A percentile compares a stretch with the other conserved stretches of the same genome.
phyloP scores from a whole-genome alignment of 2,797 vertebrate species.

The Sebastes hubbsi region DNA sequence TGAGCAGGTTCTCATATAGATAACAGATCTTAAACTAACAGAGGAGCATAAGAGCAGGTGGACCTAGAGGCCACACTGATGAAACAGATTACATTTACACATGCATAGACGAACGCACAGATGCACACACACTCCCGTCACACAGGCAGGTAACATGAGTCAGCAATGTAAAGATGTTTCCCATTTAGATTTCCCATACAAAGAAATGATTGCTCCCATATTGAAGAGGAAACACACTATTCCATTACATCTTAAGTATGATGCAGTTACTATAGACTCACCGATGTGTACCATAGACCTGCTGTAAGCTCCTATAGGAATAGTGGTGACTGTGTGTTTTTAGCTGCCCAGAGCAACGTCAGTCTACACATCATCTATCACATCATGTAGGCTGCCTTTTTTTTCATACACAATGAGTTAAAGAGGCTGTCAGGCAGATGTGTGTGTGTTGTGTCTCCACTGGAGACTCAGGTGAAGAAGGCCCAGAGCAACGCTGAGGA shows the following conservation, averaged over 20 bases:
- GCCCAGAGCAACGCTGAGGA: constrained; percentile 30
- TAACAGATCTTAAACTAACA: constrained; percentile 73
- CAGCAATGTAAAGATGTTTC: neutral
- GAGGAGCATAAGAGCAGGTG: constrained; percentile 39
- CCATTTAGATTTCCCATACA: neutral
- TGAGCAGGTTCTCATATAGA: constrained; percentile 47
- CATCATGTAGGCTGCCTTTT: constrained; percentile 21
- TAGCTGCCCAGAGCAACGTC: neutral
- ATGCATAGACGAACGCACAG: constrained; percentile 1
- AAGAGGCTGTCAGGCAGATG: constrained; percentile 3
- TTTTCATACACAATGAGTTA: neutral
- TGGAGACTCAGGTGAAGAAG: neutral
- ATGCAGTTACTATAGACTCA: neutral
- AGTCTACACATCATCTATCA: constrained; percentile 23
- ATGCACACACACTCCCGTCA: neutral
- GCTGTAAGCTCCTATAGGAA: neutral
- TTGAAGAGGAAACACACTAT: neutral
- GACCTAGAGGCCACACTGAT: constrained; percentile 35
- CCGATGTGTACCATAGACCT: neutral
- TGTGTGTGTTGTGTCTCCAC: constrained; percentile 18
- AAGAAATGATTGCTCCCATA: neutral
- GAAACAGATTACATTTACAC: constrained; percentile 46
- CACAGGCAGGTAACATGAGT: constrained; percentile 1
- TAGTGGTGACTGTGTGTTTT: neutral
- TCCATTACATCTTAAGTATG: neutral